These are phyloP conservation scores for Caenorhabditis becei DNA, from an alignment of 2,888 invertebrate genomes.

Conservation along the genomic window DNA sequence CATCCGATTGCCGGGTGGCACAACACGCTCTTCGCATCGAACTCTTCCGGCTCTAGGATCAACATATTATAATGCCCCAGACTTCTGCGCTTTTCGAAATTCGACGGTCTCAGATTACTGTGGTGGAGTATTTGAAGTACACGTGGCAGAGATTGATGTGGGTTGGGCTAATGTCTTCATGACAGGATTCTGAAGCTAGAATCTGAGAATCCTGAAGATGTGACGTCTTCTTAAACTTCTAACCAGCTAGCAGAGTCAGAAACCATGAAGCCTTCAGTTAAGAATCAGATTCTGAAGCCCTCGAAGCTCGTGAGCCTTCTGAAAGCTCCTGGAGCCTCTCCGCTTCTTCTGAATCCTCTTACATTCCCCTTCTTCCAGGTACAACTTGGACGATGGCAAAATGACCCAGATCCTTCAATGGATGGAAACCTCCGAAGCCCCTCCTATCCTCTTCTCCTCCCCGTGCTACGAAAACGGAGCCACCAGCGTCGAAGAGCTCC, in stretches of 20 bases:
- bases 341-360: not conserved
- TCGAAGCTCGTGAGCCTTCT: too few relatives aligned
- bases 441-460: slow-evolving; percentile 49
- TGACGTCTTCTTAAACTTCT: too few relatives aligned
- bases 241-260: too few relatives aligned
- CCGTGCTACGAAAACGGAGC: slow-evolving; percentile 49
- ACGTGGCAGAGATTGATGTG: slow-evolving; percentile 57
- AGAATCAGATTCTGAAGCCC: too few relatives aligned
- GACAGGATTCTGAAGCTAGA: too few relatives aligned
- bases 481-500: slow-evolving; percentile 36
- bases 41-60: not conserved
- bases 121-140: slow-evolving; percentile 53
- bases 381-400: slow-evolving; percentile 70
- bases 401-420: slow-evolving; percentile 69
- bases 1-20: slow-evolving; percentile 55
- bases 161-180: too few relatives aligned
- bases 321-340: not conserved
- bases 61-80: slow-evolving; percentile 47
- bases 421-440: slow-evolving; percentile 70
- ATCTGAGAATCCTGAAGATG: too few relatives aligned
- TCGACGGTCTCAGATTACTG: slow-evolving; percentile 46
- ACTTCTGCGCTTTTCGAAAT: slow-evolving; percentile 61
- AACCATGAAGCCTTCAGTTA: too few relatives aligned
- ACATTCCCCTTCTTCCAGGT: slow-evolving; percentile 51
- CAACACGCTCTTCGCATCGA: slow-evolving; percentile 11